Evolutionary conservation across 2,888 invertebrate species (phyloP).

Genomic region (Caenorhabditis afra): DNA sequence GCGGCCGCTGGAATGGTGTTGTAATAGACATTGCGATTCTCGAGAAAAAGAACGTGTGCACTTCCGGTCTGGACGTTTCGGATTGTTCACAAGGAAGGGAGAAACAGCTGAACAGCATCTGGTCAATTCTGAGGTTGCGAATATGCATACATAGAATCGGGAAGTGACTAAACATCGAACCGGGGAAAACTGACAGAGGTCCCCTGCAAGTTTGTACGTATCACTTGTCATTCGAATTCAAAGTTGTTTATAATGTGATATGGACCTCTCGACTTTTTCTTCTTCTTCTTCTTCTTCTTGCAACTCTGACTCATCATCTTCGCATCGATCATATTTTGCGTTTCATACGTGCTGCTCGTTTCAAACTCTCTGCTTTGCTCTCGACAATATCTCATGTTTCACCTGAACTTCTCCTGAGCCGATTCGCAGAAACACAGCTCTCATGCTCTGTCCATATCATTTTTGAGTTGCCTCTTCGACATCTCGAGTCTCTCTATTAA

Average conservation of each 20-base stretch:
- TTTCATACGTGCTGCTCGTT: slow-evolving; percentile 44
- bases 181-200: too few species aligned
- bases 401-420: slow-evolving; percentile 37
- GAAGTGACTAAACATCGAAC: too few species aligned
- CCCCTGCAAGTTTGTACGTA: not conserved
- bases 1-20: slow-evolving; percentile 7
- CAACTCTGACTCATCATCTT: slow-evolving; percentile 16
- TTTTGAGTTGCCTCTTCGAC: slow-evolving; percentile 34
- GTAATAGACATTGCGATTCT: slow-evolving; percentile 21
- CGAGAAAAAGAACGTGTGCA: slow-evolving; percentile 3
- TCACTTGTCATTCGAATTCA: not conserved
- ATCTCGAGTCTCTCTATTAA: slow-evolving; percentile 38
- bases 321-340: slow-evolving; percentile 36
- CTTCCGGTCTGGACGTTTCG: not conserved
- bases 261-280: not conserved
- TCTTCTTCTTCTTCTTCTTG: not conserved
- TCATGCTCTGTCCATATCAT: slow-evolving; percentile 35
- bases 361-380: slow-evolving; percentile 56
- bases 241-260: slow-evolving; percentile 8
- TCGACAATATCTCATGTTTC: slow-evolving; percentile 47
- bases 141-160: too few species aligned
- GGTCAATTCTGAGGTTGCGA: too few species aligned
- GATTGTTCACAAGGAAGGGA: too few species aligned
- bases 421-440: slow-evolving; percentile 41
- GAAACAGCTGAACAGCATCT: too few species aligned